phyloP scores from a whole-genome alignment of 2,888 invertebrate genomes.

The Melieria picta region DNA sequence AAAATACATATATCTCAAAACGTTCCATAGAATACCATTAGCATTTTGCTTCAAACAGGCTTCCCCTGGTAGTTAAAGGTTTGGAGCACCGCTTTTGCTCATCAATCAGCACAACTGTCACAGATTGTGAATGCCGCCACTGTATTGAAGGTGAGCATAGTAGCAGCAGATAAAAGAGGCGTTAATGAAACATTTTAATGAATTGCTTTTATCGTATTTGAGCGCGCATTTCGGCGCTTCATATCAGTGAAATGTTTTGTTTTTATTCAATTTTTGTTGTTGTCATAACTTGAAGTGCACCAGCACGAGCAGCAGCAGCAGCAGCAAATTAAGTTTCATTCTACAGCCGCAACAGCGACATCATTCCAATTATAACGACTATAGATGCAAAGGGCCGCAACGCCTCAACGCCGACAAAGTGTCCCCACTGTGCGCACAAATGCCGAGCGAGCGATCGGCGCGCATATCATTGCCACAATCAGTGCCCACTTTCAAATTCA shows the following conservation, averaged over 20 bases:
- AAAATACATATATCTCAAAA: too few relatives aligned
- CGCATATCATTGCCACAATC: slow-evolving; percentile 29
- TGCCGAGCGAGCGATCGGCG: slow-evolving; percentile 11
- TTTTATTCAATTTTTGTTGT: slow-evolving; percentile 2
- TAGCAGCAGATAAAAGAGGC: slow-evolving; percentile 20
- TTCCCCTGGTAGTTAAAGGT: too few relatives aligned
- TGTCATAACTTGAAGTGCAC: not conserved
- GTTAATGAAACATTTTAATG: slow-evolving; percentile 33
- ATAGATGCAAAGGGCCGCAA: not conserved
- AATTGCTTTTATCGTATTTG: slow-evolving; percentile 24
- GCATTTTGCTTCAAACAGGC: too few relatives aligned
- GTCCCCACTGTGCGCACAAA: slow-evolving; percentile 23
- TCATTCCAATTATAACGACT: too few relatives aligned
- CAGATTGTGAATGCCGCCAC: too few relatives aligned
- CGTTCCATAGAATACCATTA: too few relatives aligned
- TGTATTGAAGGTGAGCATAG: too few relatives aligned
- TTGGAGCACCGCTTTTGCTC: too few relatives aligned
- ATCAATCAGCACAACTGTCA: too few relatives aligned
- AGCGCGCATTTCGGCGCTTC: not conserved
- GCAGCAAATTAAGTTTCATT: slow-evolving; percentile 17
- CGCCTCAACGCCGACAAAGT: not conserved
- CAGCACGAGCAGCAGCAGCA: too few relatives aligned
- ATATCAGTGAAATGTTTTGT: not conserved
- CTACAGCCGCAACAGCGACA: not conserved
- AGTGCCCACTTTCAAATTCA: too few relatives aligned